A percentile compares a stretch with the other conserved stretches of the same genome.
Conservation (phyloP, 2,113 vertebrate genomes). For the Cyprinodon variegatus region DNA sequence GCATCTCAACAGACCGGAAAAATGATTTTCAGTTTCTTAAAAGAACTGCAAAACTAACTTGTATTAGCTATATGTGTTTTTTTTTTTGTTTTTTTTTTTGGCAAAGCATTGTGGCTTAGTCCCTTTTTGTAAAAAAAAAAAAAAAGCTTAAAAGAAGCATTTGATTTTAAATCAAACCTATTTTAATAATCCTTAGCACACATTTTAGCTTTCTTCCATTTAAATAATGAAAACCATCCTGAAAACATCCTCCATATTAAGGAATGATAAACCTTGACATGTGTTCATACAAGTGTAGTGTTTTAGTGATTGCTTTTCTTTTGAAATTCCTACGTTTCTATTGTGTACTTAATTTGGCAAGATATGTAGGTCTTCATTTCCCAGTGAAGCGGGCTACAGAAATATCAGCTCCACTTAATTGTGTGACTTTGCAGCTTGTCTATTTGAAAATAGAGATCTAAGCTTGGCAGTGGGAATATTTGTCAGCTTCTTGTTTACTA, state of each 20-base stretch:
- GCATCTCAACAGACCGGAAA: conserved; percentile 32
- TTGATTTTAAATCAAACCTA: not conserved
- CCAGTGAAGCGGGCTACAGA: not conserved
- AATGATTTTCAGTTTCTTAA: conserved; percentile 13
- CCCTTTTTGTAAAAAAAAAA: not conserved
- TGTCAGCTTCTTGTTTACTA: not conserved
- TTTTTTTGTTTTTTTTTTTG: conserved; percentile 5
- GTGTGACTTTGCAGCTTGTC: not conserved
- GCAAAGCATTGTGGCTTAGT: not conserved
- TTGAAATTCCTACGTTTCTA: not conserved
- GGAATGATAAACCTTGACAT: not conserved
- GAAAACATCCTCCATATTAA: not conserved
- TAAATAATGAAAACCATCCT: not conserved
- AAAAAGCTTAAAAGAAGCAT: not conserved
- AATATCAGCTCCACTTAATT: not conserved
- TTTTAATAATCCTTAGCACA: not conserved
- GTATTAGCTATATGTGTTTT: conserved; percentile 9
- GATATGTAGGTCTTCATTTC: not conserved
- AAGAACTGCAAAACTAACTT: conserved; percentile 6
- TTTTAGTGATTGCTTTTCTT: not conserved
- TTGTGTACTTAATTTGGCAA: not conserved
- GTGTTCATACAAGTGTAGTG: too few relatives aligned
- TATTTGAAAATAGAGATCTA: not conserved
- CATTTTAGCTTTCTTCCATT: not conserved
- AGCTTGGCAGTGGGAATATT: not conserved